Evolutionary conservation across 2,797 vertebrate genomes (phyloP), one percentile per base, ranked within the genome.

Genomic region (Pelobates cultripes): DNA sequence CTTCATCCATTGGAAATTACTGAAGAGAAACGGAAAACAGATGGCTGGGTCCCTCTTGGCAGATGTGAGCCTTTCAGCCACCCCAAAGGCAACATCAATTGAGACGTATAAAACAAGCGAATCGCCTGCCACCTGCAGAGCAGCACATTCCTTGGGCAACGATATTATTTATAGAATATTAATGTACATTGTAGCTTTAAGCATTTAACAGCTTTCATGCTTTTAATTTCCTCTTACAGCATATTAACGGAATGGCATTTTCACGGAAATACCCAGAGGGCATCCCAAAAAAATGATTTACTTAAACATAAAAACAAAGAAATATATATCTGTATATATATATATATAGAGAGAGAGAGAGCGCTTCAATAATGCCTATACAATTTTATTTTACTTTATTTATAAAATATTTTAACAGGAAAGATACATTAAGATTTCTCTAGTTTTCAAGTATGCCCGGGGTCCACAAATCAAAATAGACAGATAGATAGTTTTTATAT

Each of bases 161-260:
- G 12, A 78, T 55, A 78, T 78, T 83, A 83, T 78, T 78, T 74
- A 78, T 83, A 78, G 81, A 78, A 63, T 43, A 66, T 72, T 66
- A 17, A 51, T 4, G 43, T 40, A 51, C 3, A 53, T 14, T 40
- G 17, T 47, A 12, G 72, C 41, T 17, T 74, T 66, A 68, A 74
- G 15, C 71, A 64, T 14, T 17, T 15, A 75, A 61, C 70, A 64
- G 45, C 2, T 73, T 44, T 53, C 43, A 70, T 51, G 63, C 14
- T 75, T 42, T 61, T 63, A 43, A 53, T 17, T 28, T 13, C 15
- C 43, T 76, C 53, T 70, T 76, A 43, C 8, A 4, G 17, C 61
- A 1, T 64, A 28, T 15, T n/a, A 60, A n/a, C 57, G 1, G 3
- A 4, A 60, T 51, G 47, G 5, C 5, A 51, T 51, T 5, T 10